Evolutionary conservation across 2,797 vertebrate genomes (phyloP).

Genomic region (Cephalopachus bancanus): DNA sequence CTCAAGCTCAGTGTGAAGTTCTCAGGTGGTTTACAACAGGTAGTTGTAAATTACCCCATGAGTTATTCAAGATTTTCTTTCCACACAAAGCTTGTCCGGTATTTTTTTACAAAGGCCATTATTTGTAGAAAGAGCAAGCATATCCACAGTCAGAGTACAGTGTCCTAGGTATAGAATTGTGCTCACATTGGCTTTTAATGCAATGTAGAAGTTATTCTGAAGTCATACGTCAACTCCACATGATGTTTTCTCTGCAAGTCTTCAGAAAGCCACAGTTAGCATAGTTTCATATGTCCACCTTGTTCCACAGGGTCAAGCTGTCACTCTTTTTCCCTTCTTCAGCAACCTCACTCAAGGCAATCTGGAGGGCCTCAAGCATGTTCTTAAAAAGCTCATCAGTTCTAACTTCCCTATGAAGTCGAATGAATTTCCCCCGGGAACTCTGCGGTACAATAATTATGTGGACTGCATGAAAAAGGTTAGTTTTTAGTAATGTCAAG

Average conservation of each 20-base stretch:
- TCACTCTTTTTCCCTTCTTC: conserved; percentile 97
- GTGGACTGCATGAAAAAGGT: conserved; percentile 97
- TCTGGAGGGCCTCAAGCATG: conserved; percentile 90
- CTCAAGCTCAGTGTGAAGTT: background rate
- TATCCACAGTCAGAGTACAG: background rate
- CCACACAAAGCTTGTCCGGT: background rate
- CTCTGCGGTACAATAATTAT: conserved; percentile 96
- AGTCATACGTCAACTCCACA: background rate
- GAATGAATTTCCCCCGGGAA: conserved; percentile 95
- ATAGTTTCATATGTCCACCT: background rate
- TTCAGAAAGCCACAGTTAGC: background rate
- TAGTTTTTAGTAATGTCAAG: conserved; percentile 68
- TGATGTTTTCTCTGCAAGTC: background rate
- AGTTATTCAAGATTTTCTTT: background rate
- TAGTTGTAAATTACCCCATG: background rate
- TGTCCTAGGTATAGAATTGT: background rate
- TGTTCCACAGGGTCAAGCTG: conserved; percentile 92
- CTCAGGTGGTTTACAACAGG: background rate
- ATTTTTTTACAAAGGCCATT: background rate
- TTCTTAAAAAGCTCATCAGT: conserved; percentile 93
- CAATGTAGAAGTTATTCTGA: background rate
- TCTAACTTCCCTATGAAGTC: conserved; percentile 97
- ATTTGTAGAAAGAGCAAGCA: background rate
- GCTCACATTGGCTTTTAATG: background rate
- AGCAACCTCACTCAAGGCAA: conserved; percentile 91